Percentiles rank a stretch among this genome's conserved stretches.
phyloP scores from a whole-genome alignment of 2,888 invertebrate species.

The Papilio demoleus region DNA sequence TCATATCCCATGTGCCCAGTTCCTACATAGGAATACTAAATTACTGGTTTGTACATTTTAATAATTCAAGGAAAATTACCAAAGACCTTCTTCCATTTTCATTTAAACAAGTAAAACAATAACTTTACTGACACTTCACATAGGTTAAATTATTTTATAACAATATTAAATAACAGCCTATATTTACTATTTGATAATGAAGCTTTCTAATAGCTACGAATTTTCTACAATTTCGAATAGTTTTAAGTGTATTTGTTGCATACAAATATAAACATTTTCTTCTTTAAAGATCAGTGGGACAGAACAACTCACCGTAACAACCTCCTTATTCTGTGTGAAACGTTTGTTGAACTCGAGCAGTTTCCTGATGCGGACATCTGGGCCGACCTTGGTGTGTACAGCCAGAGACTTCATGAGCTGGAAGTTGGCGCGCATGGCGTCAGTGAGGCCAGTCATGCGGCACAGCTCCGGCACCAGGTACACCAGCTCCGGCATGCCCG shows the following conservation, averaged over 20 bases:
- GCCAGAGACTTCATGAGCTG: constrained; percentile 87
- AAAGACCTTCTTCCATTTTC: too few species aligned
- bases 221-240: too few species aligned
- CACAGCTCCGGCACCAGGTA: constrained; percentile 93
- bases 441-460: constrained; percentile 91
- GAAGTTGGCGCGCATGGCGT: constrained; percentile 86
- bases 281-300: too few species aligned
- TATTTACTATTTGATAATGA: too few species aligned
- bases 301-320: constrained; percentile 64
- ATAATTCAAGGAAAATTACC: too few species aligned
- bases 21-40: constrained; percentile 67
- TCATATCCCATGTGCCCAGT: constrained; percentile 88
- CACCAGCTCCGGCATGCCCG: constrained; percentile 86
- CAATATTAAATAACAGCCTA: too few species aligned
- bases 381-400: constrained; percentile 89
- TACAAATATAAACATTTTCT: too few species aligned
- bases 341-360: constrained; percentile 86
- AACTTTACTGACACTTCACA: too few species aligned
- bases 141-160: too few species aligned
- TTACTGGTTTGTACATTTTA: constrained; percentile 11
- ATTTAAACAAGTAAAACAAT: too few species aligned
- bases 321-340: constrained; percentile 75
- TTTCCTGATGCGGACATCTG: constrained; percentile 86
- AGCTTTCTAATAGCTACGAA: too few species aligned
- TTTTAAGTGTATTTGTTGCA: too few species aligned